Conservation (phyloP, 2,888 invertebrate species). For the Drosophila nigricruria region DNA sequence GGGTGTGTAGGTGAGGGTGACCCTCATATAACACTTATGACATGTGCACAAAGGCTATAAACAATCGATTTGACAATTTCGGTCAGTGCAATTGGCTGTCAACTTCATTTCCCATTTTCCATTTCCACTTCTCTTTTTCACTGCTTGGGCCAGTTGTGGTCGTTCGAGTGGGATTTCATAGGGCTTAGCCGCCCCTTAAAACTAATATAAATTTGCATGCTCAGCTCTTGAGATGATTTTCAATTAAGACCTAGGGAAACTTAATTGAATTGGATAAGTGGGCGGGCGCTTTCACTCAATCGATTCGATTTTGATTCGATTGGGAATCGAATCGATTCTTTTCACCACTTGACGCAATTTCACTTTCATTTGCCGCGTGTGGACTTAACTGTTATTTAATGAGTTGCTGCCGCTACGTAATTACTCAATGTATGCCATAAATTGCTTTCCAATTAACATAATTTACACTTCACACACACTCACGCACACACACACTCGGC, state of each 20-base stretch:
- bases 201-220: constrained; percentile 32
- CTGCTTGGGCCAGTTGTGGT: background rate
- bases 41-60: constrained; percentile 31
- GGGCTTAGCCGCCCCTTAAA: background rate
- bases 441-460: constrained; percentile 74
- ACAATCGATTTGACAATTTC: constrained; percentile 29
- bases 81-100: constrained; percentile 17
- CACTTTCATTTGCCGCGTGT: constrained; percentile 64
- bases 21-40: constrained; percentile 8
- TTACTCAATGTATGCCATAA: constrained; percentile 62
- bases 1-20: background rate
- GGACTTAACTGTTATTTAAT: constrained; percentile 71
- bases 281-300: constrained; percentile 43
- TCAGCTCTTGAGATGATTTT: constrained; percentile 30
- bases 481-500: constrained; percentile 4
- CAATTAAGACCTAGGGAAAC: constrained; percentile 30
- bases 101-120: constrained; percentile 6
- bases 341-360: constrained; percentile 48
- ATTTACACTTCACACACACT: constrained; percentile 61
- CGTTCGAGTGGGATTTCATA: background rate
- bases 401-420: constrained; percentile 51
- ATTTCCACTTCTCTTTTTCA: background rate
- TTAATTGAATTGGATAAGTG: constrained; percentile 44
- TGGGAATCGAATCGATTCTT: constrained; percentile 39
- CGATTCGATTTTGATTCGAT: constrained; percentile 3